Percentiles rank a stretch among this genome's conserved stretches.
Conservation (phyloP, 2,797 vertebrate genomes). For the Sorex maritimensis region DNA sequence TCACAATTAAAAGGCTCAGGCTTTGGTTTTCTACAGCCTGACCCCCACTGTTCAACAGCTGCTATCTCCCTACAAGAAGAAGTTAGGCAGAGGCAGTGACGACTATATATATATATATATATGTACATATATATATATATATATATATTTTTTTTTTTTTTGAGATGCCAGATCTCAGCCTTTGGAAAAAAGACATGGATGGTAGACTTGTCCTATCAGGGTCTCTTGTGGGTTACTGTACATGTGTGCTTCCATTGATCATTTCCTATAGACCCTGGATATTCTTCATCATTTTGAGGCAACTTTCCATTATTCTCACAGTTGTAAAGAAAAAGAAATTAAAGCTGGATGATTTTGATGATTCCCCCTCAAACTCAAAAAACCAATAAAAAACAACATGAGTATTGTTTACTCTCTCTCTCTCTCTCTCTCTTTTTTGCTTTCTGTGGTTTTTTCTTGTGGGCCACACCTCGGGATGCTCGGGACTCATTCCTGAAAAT, state of each 20-base stretch:
- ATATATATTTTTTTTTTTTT: constrained; percentile 48
- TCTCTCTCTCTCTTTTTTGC: too few relatives aligned
- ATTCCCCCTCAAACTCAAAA: neutral
- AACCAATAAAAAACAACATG: neutral
- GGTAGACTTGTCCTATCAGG: neutral
- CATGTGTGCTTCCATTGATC: neutral
- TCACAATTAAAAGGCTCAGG: constrained; percentile 78
- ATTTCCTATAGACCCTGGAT: constrained; percentile 39
- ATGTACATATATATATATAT: too few relatives aligned
- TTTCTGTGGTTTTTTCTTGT: too few relatives aligned
- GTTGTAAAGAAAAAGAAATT: constrained; percentile 20
- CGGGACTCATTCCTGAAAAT: too few relatives aligned
- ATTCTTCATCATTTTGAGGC: neutral
- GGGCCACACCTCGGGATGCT: too few relatives aligned
- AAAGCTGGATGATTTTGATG: constrained; percentile 31
- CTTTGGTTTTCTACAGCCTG: constrained; percentile 60
- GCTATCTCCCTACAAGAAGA: constrained; percentile 47
- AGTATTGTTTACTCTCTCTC: neutral
- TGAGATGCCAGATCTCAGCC: constrained; percentile 44
- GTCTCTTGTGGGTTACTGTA: neutral
- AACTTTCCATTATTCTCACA: constrained; percentile 25
- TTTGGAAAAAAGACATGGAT: neutral
- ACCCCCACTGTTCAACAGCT: constrained; percentile 75
- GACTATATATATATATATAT: neutral
- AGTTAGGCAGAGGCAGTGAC: neutral